Base-by-base conservation (phyloP, 2,888 invertebrate genomes). In the Drosophila crucigera region DNA sequence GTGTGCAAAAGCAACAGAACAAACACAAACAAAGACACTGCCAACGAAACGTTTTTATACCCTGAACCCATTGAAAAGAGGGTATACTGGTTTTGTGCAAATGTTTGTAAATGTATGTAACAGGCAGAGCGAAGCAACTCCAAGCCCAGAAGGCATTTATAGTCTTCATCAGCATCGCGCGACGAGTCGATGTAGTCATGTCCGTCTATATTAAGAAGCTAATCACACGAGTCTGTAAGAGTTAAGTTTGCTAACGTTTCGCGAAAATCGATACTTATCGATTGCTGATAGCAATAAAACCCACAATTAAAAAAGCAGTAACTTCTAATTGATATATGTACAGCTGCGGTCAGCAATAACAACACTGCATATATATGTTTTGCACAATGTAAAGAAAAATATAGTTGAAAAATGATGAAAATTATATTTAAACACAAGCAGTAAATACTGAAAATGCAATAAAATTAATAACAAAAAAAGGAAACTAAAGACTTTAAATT, bases 1-100 rank as follows among this genome's bases (percentile, higher is more conserved):
- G 82, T 80, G 82, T 80, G 68, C 76, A 73, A 76, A 68, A 74
- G 65, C 53, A 78, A 76, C 47, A 25, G 25, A 47, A 25, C 47
- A 25, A 47, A 16, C 47, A 25, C 47, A 47, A 47, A 47, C 22
- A 47, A 4, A 47, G 22, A 25, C 14, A 22, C 19, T 25, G 50
- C 19, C 28, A 50, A 25, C 47, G 47, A 47, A 47, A 25, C 16
- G 47, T 25, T 25, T 47, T 25, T 9, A 25, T 47, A 22, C 43
- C 22, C 11, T 22, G 22, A 22, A 19, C 19, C 39, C 39, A 7
- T 9, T 19, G 39, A 43, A 43, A 16, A 16, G 25, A 47, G 7
- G 16, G 47, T 25, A 47, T 16, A 47, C 9, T 25, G 2, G 16
- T 25, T 9, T 4, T 25, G 16, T 47, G 9, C 25, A 47, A 25